Conservation (phyloP, 1,140 invertebrate species). For the Cotesia typhae region DNA sequence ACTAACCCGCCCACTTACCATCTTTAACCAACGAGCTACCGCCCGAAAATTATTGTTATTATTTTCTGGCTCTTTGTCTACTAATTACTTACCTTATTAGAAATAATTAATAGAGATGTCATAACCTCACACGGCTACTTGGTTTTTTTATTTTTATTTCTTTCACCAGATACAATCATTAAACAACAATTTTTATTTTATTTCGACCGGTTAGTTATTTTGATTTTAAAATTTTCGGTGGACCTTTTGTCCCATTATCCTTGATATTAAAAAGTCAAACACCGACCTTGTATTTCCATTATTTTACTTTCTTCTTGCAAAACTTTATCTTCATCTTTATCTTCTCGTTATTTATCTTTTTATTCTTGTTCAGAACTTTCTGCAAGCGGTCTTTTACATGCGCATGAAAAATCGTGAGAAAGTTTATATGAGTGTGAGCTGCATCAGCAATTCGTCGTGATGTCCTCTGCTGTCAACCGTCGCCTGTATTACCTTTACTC, state of each 20-base stretch:
- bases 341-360: constrained; percentile 2
- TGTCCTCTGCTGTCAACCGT: background rate
- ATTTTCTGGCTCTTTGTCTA: background rate
- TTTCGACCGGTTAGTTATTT: no score
- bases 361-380: background rate
- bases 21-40: constrained; percentile 19
- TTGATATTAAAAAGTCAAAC: background rate
- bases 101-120: no score
- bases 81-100: background rate
- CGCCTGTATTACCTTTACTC: background rate
- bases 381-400: background rate
- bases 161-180: no score
- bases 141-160: no score
- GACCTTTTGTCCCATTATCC: no score
- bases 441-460: background rate
- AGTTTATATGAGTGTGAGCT: constrained; percentile 39
- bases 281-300: background rate
- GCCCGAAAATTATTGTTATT: background rate
- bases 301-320: background rate
- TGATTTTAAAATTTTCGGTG: no score
- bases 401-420: constrained; percentile 47
- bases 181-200: no score
- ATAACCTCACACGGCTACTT: no score
- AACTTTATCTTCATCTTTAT: constrained; percentile 3
- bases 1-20: background rate